Conservation (phyloP, 2,113 vertebrate species). For the Vireo altiloquus region DNA sequence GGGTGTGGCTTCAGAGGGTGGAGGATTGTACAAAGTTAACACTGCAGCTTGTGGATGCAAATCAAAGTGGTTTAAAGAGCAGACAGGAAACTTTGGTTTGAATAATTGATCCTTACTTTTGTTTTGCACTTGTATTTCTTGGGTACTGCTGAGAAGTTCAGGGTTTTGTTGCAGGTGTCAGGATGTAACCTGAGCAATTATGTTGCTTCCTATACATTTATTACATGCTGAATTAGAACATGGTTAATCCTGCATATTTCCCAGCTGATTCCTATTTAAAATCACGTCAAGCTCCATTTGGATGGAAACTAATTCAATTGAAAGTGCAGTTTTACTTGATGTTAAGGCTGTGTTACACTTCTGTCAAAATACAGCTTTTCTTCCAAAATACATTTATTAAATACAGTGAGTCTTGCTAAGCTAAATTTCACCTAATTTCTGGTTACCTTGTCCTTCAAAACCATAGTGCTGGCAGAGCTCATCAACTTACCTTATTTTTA, state of each 20-base stretch:
- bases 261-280: background rate
- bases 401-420: background rate
- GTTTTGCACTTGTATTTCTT: background rate
- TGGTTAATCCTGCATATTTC: background rate
- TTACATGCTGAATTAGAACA: background rate
- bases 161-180: background rate
- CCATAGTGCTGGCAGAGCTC: background rate
- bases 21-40: background rate
- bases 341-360: background rate
- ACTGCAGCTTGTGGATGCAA: background rate
- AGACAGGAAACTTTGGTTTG: background rate
- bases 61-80: background rate
- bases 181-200: background rate
- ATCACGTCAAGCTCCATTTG: background rate
- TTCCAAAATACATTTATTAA: background rate
- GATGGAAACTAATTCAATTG: background rate
- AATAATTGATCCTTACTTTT: background rate
- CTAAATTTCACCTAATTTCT: constrained; percentile 3
- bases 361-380: background rate
- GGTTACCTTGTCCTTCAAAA: constrained; percentile 44
- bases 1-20: background rate
- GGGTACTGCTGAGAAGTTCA: background rate
- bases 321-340: background rate
- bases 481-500: constrained; percentile 9
- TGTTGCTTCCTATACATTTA: background rate